These are phyloP conservation scores for Solenopsis invicta DNA, from an alignment of 1,140 invertebrate genomes.

Conservation along the genomic window DNA sequence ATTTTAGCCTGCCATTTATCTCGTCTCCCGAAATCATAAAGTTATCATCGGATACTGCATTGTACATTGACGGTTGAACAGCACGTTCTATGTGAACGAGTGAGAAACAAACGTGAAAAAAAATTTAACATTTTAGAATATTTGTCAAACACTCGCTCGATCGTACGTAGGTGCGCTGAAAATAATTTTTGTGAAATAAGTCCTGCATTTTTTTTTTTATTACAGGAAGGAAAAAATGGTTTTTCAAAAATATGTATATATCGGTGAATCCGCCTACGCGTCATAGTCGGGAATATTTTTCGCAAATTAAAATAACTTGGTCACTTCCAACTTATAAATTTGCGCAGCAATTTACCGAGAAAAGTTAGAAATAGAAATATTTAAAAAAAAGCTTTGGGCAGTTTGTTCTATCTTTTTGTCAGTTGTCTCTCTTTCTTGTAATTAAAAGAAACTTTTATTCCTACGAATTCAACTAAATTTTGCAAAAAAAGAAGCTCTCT, in stretches of 20 bases:
- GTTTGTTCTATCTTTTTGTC: not conserved
- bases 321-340: not conserved
- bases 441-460: constrained; percentile 1
- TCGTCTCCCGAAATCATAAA: constrained; percentile 22
- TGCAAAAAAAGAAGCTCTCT: not conserved
- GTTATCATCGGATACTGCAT: constrained; percentile 3
- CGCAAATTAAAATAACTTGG: not conserved
- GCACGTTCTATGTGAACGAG: not conserved
- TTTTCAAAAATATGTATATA: not conserved
- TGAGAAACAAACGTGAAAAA: constrained; percentile 17
- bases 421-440: not conserved
- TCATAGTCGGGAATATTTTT: not conserved
- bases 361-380: not conserved
- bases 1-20: constrained; percentile 29
- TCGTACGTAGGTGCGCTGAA: not conserved
- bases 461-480: constrained; percentile 15
- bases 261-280: not conserved
- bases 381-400: not conserved
- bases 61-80: not conserved
- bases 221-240: not conserved
- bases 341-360: not conserved
- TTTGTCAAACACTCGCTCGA: constrained; percentile 27
- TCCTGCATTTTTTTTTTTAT: not conserved
- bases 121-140: constrained; percentile 48
- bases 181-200: constrained; percentile 45